Evolutionary conservation across 2,797 vertebrate species (phyloP).

Genomic region (Rhinella marina): DNA sequence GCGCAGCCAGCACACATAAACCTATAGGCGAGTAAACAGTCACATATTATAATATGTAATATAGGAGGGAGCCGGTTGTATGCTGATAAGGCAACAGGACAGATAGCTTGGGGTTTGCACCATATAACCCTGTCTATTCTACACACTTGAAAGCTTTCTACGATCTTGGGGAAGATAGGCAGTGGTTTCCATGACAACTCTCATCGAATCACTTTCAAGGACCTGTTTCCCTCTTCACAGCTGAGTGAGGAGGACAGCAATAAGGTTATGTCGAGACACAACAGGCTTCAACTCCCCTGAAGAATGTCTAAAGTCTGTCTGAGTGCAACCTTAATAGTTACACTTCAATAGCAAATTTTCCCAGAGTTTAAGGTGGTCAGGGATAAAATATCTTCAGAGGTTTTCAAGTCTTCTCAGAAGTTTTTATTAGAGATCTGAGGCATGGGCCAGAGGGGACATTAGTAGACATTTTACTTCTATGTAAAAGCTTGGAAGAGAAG

Average conservation of each 20-base stretch:
- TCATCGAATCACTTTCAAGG: slow-evolving; percentile 50
- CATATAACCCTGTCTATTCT: slow-evolving; percentile 26
- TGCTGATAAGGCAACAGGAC: slow-evolving; percentile 33
- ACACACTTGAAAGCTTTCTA: slow-evolving; percentile 55
- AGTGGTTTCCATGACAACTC: slow-evolving; percentile 58
- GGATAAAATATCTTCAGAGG: slow-evolving; percentile 19
- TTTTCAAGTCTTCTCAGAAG: background rate
- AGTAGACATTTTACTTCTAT: background rate
- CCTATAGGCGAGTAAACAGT: background rate
- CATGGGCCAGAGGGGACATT: slow-evolving; percentile 16
- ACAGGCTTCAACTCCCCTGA: slow-evolving; percentile 13
- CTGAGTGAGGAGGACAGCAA: slow-evolving; percentile 55
- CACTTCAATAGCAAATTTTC: slow-evolving; percentile 8
- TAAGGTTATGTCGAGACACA: slow-evolving; percentile 47
- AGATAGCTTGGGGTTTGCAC: slow-evolving; percentile 37
- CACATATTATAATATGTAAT: background rate
- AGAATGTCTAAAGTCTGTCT: background rate
- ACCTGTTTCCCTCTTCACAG: slow-evolving; percentile 56
- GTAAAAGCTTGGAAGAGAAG: background rate
- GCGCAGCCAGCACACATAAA: background rate
- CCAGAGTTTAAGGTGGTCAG: slow-evolving; percentile 3
- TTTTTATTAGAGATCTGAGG: slow-evolving; percentile 17
- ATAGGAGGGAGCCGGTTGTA: slow-evolving; percentile 6
- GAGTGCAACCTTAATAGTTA: slow-evolving; percentile 8
- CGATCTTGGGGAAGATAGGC: slow-evolving; percentile 51